A percentile compares a stretch with the other conserved stretches of the same genome.
phyloP scores from a whole-genome alignment of 1,140 invertebrate genomes.

The Bathynomus jamesi region DNA sequence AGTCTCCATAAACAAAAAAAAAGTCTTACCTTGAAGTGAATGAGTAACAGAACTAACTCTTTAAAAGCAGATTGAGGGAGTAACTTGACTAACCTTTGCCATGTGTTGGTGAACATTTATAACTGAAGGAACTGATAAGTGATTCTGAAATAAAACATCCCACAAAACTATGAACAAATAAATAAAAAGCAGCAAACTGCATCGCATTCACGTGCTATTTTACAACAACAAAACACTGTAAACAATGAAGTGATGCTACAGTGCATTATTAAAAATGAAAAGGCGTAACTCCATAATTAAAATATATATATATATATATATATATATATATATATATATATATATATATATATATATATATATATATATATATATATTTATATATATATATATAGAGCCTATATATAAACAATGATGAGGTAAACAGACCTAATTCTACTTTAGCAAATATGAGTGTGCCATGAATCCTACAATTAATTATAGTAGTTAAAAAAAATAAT shows the following conservation, averaged over 20 bases:
- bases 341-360: conserved; percentile 2
- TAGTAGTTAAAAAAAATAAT: no score
- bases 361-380: conserved; percentile 1
- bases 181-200: neutral
- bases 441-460: no score
- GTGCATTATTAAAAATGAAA: no score
- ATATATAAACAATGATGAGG: neutral
- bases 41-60: no score
- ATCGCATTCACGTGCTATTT: neutral
- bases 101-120: neutral
- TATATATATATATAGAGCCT: neutral
- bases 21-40: no score
- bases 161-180: neutral
- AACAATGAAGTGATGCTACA: no score
- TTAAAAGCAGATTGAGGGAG: no score
- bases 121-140: neutral
- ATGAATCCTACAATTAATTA: no score
- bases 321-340: conserved; percentile 2
- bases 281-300: no score
- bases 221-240: no score
- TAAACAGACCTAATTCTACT: neutral
- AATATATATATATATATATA: conserved; percentile 1
- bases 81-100: neutral
- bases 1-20: no score
- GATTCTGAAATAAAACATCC: conserved; percentile 1